These are phyloP conservation scores for Python bivittatus DNA, from an alignment of 2,113 vertebrate genomes.

Conservation along the genomic window DNA sequence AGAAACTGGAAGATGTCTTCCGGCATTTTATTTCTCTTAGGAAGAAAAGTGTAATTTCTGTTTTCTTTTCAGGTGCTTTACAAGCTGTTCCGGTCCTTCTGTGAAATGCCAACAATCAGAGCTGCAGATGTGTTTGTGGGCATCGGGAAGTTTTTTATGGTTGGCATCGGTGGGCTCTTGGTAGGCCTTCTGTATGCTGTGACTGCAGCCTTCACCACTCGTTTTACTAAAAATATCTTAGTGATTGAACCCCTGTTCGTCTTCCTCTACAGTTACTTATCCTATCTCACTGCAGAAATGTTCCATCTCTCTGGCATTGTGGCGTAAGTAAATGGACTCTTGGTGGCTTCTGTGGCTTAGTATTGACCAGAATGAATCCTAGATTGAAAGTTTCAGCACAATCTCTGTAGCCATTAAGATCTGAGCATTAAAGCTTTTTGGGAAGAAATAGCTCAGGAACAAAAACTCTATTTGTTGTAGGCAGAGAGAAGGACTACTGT, in stretches of 20 bases:
- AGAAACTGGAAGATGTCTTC: not conserved
- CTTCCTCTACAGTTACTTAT: conserved; percentile 86
- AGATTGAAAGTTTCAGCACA: not conserved
- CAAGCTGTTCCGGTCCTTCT: conserved; percentile 82
- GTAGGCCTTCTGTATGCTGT: conserved; percentile 78
- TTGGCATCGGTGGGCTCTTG: conserved; percentile 77
- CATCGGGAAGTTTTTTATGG: conserved; percentile 77
- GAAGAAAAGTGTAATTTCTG: not conserved
- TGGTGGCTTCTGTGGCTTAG: not conserved
- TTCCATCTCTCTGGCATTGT: conserved; percentile 83
- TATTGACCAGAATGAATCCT: not conserved
- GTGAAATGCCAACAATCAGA: conserved; percentile 75
- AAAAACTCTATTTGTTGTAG: not conserved
- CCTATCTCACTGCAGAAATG: conserved; percentile 84
- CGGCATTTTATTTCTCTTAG: not conserved
- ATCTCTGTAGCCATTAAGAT: too few relatives aligned
- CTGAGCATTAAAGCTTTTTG: not conserved
- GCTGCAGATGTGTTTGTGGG: conserved; percentile 72
- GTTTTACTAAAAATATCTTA: conserved; percentile 78
- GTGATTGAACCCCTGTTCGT: conserved; percentile 84
- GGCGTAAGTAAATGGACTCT: conserved; percentile 71
- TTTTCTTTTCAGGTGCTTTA: conserved; percentile 77
- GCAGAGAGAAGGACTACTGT: not conserved
- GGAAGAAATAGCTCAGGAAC: not conserved
- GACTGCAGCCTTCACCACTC: conserved; percentile 76